Percentiles rank a stretch among this genome's conserved stretches.
Evolutionary conservation across 1,140 invertebrate genomes (phyloP).

Genomic region (Teleogryllus occipitalis): DNA sequence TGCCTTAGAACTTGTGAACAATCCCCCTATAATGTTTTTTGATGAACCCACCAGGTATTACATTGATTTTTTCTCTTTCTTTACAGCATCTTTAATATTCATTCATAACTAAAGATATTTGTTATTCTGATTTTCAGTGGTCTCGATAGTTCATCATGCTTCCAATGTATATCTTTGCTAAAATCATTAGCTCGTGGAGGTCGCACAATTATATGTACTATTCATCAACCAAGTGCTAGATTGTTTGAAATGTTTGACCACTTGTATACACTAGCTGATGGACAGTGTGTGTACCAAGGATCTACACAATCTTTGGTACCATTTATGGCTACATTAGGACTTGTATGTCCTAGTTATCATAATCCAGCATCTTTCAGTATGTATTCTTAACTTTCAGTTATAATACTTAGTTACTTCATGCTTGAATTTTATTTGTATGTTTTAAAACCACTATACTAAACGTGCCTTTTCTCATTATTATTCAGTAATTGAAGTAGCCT

Average conservation of each 20-base stretch:
- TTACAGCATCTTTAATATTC: neutral
- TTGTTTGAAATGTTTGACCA: conserved; percentile 94
- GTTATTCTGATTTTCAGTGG: conserved; percentile 47
- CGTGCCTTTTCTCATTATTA: neutral
- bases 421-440: neutral
- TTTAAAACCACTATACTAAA: neutral
- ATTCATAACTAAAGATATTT: neutral
- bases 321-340: conserved; percentile 71
- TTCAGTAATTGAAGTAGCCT: conserved; percentile 84
- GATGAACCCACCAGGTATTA: conserved; percentile 84
- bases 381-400: conserved; percentile 20
- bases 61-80: neutral
- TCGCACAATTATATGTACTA: conserved; percentile 89
- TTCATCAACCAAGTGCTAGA: conserved; percentile 92
- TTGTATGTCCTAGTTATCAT: conserved; percentile 87
- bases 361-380: conserved; percentile 92
- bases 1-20: conserved; percentile 91
- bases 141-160: conserved; percentile 75
- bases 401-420: neutral
- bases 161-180: conserved; percentile 67
- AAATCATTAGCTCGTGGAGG: conserved; percentile 60
- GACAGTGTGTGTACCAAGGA: conserved; percentile 87
- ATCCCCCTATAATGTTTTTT: conserved; percentile 95
- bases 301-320: conserved; percentile 71
- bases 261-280: conserved; percentile 81